Conservation (phyloP, 2,888 invertebrate species). For the Chrysolina americana region DNA sequence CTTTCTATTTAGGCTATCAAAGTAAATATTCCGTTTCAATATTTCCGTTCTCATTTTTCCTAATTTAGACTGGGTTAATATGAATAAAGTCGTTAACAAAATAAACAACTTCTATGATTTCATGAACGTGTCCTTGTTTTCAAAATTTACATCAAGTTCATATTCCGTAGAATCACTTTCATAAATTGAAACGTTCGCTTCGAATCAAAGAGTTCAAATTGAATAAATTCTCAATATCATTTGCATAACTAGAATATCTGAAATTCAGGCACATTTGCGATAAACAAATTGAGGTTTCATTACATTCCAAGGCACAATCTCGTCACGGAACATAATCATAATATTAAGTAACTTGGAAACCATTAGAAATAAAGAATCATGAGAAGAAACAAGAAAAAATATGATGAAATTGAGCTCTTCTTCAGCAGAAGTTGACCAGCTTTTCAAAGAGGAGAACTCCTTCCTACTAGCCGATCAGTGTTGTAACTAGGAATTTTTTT, state of each 20-base stretch:
- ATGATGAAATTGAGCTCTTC: no score
- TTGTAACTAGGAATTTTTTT: no score
- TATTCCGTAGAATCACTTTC: background rate
- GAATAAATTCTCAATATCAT: constrained; percentile 4
- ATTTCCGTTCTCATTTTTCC: no score
- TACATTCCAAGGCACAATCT: background rate
- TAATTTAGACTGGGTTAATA: no score
- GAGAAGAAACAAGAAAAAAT: no score
- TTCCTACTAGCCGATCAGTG: no score
- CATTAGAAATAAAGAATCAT: background rate
- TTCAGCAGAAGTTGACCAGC: no score
- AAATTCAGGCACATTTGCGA: background rate
- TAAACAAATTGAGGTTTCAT: background rate
- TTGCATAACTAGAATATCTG: background rate
- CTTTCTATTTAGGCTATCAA: no score
- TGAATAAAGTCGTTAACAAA: background rate
- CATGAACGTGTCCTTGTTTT: background rate
- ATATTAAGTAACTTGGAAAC: background rate
- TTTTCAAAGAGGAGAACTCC: no score
- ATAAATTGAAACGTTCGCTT: background rate
- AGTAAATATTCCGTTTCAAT: no score
- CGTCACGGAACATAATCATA: background rate
- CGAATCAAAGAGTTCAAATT: background rate
- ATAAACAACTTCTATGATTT: background rate
- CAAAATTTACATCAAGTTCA: background rate